Evolutionary conservation across 2,888 invertebrate species (phyloP).

Genomic region (Galeopsomyia nigrocyanea): DNA sequence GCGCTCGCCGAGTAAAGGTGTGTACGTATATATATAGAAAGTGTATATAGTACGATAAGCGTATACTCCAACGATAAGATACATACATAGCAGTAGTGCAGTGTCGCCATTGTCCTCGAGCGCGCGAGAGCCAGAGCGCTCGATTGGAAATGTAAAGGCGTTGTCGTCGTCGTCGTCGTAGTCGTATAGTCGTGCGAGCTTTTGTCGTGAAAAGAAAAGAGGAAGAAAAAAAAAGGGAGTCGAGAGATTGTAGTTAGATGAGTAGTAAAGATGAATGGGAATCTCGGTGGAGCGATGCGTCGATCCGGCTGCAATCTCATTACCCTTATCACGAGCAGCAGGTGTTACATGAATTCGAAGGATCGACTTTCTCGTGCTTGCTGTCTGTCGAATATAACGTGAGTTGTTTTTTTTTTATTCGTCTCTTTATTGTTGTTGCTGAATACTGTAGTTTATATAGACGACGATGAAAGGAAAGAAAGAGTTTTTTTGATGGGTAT

Average conservation of each 20-base stretch:
- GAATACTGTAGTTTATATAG: too few relatives aligned
- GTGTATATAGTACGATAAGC: too few relatives aligned
- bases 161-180: not conserved
- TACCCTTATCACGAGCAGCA: conserved; percentile 65
- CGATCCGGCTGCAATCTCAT: conserved; percentile 60
- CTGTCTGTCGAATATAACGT: conserved; percentile 14
- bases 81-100: too few relatives aligned
- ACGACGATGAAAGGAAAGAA: too few relatives aligned
- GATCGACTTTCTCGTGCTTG: conserved; percentile 61
- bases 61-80: too few relatives aligned
- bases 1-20: too few relatives aligned
- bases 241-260: too few relatives aligned
- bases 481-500: too few relatives aligned
- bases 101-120: not conserved
- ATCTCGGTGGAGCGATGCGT: conserved; percentile 19
- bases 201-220: conserved; percentile 1
- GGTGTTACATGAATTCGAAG: conserved; percentile 61
- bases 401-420: not conserved
- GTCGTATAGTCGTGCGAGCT: not conserved
- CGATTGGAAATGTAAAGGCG: not conserved
- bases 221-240: not conserved
- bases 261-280: conserved; percentile 11
- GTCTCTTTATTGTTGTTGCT: too few relatives aligned
- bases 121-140: not conserved
- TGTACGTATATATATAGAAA: too few relatives aligned